A percentile compares a stretch with the other conserved stretches of the same genome.
Conservation (phyloP, 2,113 vertebrate genomes). For the Otolemur garnettii region DNA sequence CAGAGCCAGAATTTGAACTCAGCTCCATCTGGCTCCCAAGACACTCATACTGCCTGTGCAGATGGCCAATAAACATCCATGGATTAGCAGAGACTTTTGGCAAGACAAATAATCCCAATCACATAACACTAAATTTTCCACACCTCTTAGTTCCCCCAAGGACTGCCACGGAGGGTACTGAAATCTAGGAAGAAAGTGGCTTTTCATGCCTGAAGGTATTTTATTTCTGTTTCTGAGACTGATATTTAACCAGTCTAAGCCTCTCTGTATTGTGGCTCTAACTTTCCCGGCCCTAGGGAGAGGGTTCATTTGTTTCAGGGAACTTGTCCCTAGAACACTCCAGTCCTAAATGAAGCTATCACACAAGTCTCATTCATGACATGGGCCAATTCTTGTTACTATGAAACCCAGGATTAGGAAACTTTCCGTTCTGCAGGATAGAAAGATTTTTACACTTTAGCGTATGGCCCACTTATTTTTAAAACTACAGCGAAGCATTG, state of each 20-base stretch:
- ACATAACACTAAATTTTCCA: background rate
- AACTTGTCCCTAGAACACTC: background rate
- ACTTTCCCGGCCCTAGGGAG: background rate
- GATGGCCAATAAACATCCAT: background rate
- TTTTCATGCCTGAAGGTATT: background rate
- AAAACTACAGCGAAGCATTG: background rate
- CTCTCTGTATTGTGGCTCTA: background rate
- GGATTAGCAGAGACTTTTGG: background rate
- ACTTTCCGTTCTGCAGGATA: background rate
- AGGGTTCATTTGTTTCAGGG: background rate
- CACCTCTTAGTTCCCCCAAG: background rate
- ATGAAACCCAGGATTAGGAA: background rate
- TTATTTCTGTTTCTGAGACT: background rate
- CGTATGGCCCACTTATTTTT: background rate
- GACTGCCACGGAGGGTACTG: background rate
- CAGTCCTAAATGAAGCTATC: background rate
- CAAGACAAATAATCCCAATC: background rate
- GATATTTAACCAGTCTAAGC: background rate
- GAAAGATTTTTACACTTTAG: background rate
- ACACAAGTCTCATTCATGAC: slow-evolving; percentile 48
- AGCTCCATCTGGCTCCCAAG: background rate
- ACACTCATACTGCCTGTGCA: background rate
- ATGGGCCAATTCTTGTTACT: background rate
- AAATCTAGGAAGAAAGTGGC: slow-evolving; percentile 38
- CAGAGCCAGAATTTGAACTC: background rate